Conservation (phyloP, 2,888 invertebrate species). For the Scaptomyza polygonia region DNA sequence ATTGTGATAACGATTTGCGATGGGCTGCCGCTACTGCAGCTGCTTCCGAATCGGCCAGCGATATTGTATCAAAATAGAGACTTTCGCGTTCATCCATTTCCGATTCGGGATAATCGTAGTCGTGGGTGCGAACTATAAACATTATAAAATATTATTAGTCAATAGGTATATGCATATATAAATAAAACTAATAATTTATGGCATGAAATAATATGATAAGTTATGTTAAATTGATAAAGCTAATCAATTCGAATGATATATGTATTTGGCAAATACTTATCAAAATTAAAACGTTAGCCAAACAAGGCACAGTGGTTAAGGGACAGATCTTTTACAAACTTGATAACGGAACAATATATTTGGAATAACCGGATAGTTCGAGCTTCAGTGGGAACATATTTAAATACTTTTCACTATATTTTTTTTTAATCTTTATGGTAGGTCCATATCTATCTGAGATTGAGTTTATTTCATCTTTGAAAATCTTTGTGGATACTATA, state of each 20-base stretch:
- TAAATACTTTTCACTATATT: too few relatives aligned
- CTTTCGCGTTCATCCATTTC: slow-evolving; percentile 84
- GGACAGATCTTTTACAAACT: background rate
- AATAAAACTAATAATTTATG: slow-evolving; percentile 5
- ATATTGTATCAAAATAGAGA: slow-evolving; percentile 84
- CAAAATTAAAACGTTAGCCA: background rate
- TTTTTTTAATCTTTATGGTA: too few relatives aligned
- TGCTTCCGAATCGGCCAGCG: slow-evolving; percentile 83
- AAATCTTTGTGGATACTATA: too few relatives aligned
- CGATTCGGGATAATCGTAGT: slow-evolving; percentile 83
- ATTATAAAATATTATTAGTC: slow-evolving; percentile 39
- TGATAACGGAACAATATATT: too few relatives aligned
- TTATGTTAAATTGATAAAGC: background rate
- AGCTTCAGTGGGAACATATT: too few relatives aligned
- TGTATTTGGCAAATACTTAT: background rate
- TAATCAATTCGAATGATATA: slow-evolving; percentile 25
- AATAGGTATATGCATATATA: background rate
- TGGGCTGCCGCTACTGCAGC: slow-evolving; percentile 83
- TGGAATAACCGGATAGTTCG: too few relatives aligned
- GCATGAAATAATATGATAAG: slow-evolving; percentile 8
- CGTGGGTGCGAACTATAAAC: slow-evolving; percentile 83
- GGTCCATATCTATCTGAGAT: too few relatives aligned
- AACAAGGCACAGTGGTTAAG: background rate
- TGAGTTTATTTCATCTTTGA: too few relatives aligned
- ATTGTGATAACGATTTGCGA: slow-evolving; percentile 85